These are phyloP conservation scores for Spinus olivaceus DNA, from an alignment of 2,797 vertebrate genomes.

Conservation along the genomic window DNA sequence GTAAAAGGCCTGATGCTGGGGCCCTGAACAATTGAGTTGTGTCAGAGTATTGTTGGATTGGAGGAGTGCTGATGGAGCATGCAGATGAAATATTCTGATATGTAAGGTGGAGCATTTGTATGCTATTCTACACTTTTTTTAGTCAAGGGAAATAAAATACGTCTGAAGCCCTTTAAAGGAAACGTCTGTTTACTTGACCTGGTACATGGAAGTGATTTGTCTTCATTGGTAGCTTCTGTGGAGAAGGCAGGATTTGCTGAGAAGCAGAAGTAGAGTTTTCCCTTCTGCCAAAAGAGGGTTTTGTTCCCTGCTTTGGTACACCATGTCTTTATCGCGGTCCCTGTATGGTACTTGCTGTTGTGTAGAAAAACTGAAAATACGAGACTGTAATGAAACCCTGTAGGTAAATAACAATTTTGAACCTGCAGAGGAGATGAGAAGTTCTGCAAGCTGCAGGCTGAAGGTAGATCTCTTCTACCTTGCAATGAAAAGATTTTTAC, in stretches of 20 bases:
- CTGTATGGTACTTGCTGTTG: accelerated
- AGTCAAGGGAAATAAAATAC: not conserved
- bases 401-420: not conserved
- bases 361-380: not conserved
- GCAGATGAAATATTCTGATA: not conserved
- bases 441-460: not conserved
- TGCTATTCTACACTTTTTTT: not conserved
- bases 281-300: not conserved
- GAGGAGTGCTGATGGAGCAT: not conserved
- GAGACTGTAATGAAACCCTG: not conserved
- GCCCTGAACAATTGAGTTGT: not conserved
- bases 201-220: not conserved
- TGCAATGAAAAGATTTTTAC: not conserved
- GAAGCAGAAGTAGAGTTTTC: not conserved
- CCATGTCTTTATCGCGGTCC: accelerated
- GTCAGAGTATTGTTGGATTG: not conserved
- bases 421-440: not conserved
- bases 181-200: constrained; percentile 9
- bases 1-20: not conserved
- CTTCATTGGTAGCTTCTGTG: not conserved
- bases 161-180: not conserved
- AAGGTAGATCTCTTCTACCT: not conserved
- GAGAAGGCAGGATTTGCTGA: not conserved
- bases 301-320: not conserved
- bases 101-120: not conserved